Evolutionary conservation across 2,797 vertebrate genomes (phyloP).

Genomic region (Poecile montanus): DNA sequence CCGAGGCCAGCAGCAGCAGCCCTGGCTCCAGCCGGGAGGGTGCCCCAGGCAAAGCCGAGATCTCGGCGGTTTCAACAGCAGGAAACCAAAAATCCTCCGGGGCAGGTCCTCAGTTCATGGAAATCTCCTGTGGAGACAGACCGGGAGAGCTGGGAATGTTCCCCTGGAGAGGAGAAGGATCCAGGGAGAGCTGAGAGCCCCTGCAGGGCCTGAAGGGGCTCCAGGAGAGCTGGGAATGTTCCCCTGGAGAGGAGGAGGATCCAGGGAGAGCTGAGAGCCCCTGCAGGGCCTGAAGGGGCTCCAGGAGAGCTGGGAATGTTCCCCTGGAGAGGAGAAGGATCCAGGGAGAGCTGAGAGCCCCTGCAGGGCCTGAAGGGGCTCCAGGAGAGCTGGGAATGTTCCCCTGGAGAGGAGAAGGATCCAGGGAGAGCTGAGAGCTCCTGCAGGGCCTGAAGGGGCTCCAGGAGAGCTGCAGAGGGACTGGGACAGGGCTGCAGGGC

Average conservation of each 20-base stretch:
- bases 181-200: not conserved
- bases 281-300: not conserved
- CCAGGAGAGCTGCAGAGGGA: not conserved
- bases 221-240: not conserved
- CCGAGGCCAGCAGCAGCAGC: too few relatives aligned
- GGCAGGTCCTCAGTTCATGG: not conserved
- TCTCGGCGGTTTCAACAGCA: not conserved
- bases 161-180: fast-evolving
- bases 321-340: fast-evolving
- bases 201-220: fast-evolving
- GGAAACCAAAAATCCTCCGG: not conserved
- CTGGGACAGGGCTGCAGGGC: not conserved
- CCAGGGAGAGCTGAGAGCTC: not conserved
- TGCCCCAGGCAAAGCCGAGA: not conserved
- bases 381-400: not conserved
- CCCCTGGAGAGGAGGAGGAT: fast-evolving
- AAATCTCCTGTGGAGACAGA: not conserved
- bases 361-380: fast-evolving
- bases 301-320: not conserved
- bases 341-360: not conserved
- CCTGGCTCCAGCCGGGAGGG: not conserved
- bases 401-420: fast-evolving
- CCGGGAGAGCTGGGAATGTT: not conserved
- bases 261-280: not conserved
- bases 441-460: not conserved